These are phyloP conservation scores for Xestia sexstrigata DNA, from an alignment of 2,888 invertebrate species.

Conservation along the genomic window DNA sequence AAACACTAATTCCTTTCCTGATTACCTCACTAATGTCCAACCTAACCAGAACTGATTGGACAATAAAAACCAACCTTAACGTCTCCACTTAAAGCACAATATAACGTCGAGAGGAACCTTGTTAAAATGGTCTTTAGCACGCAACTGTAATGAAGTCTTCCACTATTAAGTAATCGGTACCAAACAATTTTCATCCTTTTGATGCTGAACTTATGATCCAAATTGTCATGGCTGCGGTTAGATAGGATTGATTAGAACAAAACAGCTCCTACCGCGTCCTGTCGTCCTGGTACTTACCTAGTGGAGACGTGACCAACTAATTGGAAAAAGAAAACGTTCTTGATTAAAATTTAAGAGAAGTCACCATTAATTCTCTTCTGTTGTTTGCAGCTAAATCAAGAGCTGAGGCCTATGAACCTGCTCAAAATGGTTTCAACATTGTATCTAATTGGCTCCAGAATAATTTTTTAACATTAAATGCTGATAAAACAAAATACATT, in stretches of 20 bases:
- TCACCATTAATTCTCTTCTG: neutral
- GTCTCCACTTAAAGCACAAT: slow-evolving; percentile 38
- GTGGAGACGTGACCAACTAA: slow-evolving; percentile 49
- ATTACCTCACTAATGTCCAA: slow-evolving; percentile 68
- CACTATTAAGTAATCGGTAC: slow-evolving; percentile 59
- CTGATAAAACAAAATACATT: too few relatives aligned
- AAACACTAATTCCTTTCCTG: slow-evolving; percentile 71
- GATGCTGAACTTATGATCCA: slow-evolving; percentile 48
- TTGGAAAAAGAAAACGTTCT: slow-evolving; percentile 54
- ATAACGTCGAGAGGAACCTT: slow-evolving; percentile 49
- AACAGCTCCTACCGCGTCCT: slow-evolving; percentile 61
- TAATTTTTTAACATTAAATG: too few relatives aligned
- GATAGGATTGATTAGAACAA: slow-evolving; percentile 67
- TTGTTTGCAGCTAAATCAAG: too few relatives aligned
- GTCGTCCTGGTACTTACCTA: slow-evolving; percentile 49
- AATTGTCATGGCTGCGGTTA: slow-evolving; percentile 53
- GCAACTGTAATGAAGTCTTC: slow-evolving; percentile 73
- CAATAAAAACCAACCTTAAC: slow-evolving; percentile 51
- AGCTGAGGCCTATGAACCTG: too few relatives aligned
- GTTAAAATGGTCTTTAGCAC: slow-evolving; percentile 63
- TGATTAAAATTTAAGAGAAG: slow-evolving; percentile 37
- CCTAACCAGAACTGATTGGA: slow-evolving; percentile 51
- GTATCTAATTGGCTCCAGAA: too few relatives aligned
- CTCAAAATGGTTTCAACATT: too few relatives aligned
- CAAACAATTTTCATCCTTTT: slow-evolving; percentile 67